A percentile compares a stretch with the other conserved stretches of the same genome.
These are phyloP conservation scores for Eolophus roseicapilla DNA, from an alignment of 2,113 vertebrate genomes.

Conservation along the genomic window DNA sequence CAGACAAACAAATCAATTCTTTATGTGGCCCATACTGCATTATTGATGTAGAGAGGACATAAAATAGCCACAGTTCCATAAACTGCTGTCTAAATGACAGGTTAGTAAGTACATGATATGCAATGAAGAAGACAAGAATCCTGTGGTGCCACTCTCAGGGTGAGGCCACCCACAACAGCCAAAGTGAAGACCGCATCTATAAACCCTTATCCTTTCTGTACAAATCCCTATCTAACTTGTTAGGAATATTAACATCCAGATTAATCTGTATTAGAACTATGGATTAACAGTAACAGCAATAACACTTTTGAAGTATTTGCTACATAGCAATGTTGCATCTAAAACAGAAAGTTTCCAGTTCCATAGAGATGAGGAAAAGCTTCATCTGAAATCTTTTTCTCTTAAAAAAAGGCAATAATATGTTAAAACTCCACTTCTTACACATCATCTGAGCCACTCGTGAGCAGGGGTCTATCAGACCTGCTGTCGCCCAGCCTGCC, in stretches of 20 bases:
- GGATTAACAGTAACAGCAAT: neutral
- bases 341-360: neutral
- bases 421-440: neutral
- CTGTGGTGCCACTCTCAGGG: neutral
- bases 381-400: neutral
- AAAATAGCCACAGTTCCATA: constrained; percentile 62
- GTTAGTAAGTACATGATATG: neutral
- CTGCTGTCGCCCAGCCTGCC: neutral
- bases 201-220: neutral
- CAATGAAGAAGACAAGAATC: neutral
- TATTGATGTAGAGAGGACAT: constrained; percentile 63
- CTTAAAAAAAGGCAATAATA: neutral
- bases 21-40: constrained; percentile 34
- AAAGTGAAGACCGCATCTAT: neutral
- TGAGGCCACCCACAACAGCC: neutral
- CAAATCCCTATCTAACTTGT: neutral
- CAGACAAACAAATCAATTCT: constrained; percentile 54
- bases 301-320: neutral
- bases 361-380: neutral
- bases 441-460: neutral
- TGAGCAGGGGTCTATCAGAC: neutral
- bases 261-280: neutral
- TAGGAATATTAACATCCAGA: neutral
- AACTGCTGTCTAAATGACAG: constrained; percentile 57
- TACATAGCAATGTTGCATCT: neutral